phyloP scores from a whole-genome alignment of 2,797 vertebrate genomes.

The Benthosema pterotum region DNA sequence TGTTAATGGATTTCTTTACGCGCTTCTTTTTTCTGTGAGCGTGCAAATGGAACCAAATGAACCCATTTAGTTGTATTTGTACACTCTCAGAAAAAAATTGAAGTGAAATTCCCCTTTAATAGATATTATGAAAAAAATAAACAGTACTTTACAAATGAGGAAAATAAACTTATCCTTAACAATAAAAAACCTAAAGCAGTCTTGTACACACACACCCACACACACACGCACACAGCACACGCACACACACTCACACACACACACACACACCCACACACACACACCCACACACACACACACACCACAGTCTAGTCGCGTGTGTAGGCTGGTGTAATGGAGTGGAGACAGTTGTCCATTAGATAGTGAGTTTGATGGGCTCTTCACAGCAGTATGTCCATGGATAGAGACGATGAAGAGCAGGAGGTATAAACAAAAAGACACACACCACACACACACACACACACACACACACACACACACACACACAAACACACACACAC shows the following conservation, averaged over 20 bases:
- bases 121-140: no score
- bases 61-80: no score
- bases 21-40: no score
- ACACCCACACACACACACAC: not conserved
- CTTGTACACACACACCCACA: constrained; percentile 15
- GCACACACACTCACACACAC: not conserved
- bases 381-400: constrained; percentile 72
- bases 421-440: constrained; percentile 58
- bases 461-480: constrained; percentile 13
- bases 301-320: constrained; percentile 66
- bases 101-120: no score
- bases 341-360: constrained; percentile 80
- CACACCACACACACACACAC: constrained; percentile 14
- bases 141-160: no score
- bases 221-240: not conserved
- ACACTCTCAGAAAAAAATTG: no score
- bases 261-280: constrained; percentile 1
- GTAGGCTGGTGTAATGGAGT: constrained; percentile 81
- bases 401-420: constrained; percentile 67
- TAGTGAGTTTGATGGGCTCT: constrained; percentile 77
- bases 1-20: no score
- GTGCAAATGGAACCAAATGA: no score
- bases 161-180: no score
- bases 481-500: constrained; percentile 6
- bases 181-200: not conserved